These are phyloP conservation scores for Chrysopilus asiliformis DNA, from an alignment of 2,888 invertebrate genomes.

Conservation along the genomic window DNA sequence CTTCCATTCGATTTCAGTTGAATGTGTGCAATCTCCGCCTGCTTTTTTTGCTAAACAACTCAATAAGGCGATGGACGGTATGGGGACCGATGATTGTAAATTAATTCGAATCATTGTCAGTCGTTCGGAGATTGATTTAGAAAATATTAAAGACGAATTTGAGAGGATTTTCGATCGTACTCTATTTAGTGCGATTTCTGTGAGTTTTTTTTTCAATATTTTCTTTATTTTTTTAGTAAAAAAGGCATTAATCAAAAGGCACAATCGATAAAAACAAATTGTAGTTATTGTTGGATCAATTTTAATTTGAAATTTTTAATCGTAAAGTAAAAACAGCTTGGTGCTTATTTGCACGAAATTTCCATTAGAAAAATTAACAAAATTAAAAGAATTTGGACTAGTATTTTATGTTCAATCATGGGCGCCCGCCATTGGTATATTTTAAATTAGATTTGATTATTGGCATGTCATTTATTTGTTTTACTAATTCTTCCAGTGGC, in stretches of 20 bases:
- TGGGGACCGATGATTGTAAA: conserved; percentile 55
- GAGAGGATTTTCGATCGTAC: conserved; percentile 53
- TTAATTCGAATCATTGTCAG: conserved; percentile 54
- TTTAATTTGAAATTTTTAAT: too few relatives aligned
- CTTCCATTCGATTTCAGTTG: conserved; percentile 48
- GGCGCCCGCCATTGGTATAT: too few relatives aligned
- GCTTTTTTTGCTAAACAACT: conserved; percentile 53
- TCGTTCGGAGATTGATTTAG: conserved; percentile 53
- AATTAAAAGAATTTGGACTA: too few relatives aligned
- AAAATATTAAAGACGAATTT: conserved; percentile 51
- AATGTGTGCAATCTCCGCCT: conserved; percentile 48
- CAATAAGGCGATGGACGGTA: conserved; percentile 48
- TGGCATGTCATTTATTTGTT: too few relatives aligned
- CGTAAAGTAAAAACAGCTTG: too few relatives aligned
- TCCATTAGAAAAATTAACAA: too few relatives aligned
- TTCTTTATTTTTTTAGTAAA: background rate
- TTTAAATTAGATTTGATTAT: too few relatives aligned
- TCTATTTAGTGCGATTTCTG: conserved; percentile 46
- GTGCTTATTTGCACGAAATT: too few relatives aligned
- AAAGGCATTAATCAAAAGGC: background rate
- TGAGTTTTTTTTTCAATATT: conserved; percentile 21
- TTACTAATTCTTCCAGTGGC: too few relatives aligned
- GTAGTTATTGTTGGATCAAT: too few relatives aligned
- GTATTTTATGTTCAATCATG: too few relatives aligned
- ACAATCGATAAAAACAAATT: too few relatives aligned